phyloP scores from a whole-genome alignment of 2,113 vertebrate species.

The Guaruba guarouba region DNA sequence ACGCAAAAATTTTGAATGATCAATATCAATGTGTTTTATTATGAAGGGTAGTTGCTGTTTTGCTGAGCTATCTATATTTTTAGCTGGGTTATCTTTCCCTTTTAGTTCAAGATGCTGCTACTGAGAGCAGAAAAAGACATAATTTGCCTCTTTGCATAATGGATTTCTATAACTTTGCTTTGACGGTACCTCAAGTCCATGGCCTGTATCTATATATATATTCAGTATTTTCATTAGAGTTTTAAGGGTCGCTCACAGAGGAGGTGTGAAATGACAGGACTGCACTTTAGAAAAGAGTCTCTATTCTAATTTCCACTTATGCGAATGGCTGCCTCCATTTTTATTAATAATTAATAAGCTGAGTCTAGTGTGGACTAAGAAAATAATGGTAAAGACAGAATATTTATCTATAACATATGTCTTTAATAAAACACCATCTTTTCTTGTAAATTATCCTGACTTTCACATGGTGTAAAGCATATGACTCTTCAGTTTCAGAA shows the following conservation, averaged over 20 bases:
- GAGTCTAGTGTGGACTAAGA: neutral
- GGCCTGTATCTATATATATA: neutral
- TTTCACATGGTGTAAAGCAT: neutral
- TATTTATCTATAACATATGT: neutral
- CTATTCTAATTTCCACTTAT: neutral
- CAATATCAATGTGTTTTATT: neutral
- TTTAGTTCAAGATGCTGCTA: neutral
- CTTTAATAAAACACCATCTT: neutral
- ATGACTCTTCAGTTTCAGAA: neutral
- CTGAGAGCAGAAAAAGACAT: neutral
- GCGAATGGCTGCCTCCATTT: neutral
- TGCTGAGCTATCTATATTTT: neutral
- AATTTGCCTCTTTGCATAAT: neutral
- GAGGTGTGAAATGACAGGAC: neutral
- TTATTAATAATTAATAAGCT: neutral
- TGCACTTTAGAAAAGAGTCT: neutral
- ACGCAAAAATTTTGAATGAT: neutral
- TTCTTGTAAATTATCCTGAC: neutral
- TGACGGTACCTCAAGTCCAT: neutral
- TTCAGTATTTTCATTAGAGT: neutral
- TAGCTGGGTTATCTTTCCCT: neutral
- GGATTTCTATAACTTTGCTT: neutral
- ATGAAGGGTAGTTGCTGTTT: neutral
- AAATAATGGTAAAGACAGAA: neutral
- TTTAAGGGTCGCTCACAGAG: neutral